These are phyloP conservation scores for Apocheima hispidaria DNA, from an alignment of 2,888 invertebrate species.

Conservation along the genomic window DNA sequence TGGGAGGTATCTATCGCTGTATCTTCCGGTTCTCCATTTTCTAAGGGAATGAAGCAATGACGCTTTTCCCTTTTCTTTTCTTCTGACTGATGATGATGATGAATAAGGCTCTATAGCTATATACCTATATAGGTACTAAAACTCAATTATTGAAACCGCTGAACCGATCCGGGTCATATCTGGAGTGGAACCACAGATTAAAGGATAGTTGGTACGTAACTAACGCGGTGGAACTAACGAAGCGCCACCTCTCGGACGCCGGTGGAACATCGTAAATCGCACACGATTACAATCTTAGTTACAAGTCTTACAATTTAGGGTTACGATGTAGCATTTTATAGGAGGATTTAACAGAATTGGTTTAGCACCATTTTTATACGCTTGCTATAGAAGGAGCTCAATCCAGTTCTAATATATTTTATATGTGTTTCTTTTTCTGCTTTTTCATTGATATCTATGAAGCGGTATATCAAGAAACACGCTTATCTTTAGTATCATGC, in stretches of 20 bases:
- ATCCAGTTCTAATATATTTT: neutral
- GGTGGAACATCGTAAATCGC: conserved; percentile 8
- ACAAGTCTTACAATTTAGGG: neutral
- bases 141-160: conserved; percentile 38
- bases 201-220: conserved; percentile 4
- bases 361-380: neutral
- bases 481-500: no score
- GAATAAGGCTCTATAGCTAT: no score
- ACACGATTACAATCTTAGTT: neutral
- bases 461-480: no score
- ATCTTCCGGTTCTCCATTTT: no score
- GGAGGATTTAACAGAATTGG: neutral
- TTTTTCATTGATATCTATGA: no score
- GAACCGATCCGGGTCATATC: conserved; percentile 18
- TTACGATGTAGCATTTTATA: conserved; percentile 4
- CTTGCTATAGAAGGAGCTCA: neutral
- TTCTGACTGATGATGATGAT: no score
- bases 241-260: conserved; percentile 7
- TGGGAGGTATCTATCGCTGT: no score
- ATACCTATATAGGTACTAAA: conserved; percentile 3
- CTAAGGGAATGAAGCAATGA: no score
- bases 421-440: no score
- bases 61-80: no score
- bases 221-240: conserved; percentile 11
- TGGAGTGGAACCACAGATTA: conserved; percentile 26